Evolutionary conservation across 2,113 vertebrate genomes (phyloP), one percentile per base, ranked within the genome.

Genomic region (Macroglossus sobrinus): DNA sequence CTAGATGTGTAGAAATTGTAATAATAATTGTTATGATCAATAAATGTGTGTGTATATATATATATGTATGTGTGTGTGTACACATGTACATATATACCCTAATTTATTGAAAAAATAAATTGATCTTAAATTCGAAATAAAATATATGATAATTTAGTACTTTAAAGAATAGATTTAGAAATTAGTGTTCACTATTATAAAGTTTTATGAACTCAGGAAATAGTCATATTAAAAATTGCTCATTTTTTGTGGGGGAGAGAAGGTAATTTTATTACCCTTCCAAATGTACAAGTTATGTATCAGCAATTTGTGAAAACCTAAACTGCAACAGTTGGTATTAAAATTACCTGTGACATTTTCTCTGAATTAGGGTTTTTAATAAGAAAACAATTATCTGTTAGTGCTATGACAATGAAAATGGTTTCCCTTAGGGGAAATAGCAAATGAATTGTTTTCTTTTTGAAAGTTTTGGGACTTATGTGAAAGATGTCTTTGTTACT

Each of bases 341-440:
- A 72, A 80, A 40, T 63, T 47, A 50, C n/a, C 38, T 82, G 2
- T 90, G 28, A 85, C 28, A 85, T 88, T 66, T 93, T 69, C 22
- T 89, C 43, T 96, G 59, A 95, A 64, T 89, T 38, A 59, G 50
- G 18, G 1, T 45, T 82, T 94, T 96, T 75, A 69, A 15, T 57
- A 80, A 76, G 85, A 89, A 91, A 89, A 75, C 74, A 85, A 91
- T 93, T 97, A 92, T 71, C 68, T 82, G 19, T 72, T 55, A 76
- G 47, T n/a, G n/a, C 59, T 85, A 35, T 80, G 91, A 84, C 76
- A 78, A 43, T 91, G 12, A 10, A 69, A 66, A 93, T 80, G 33
- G 16, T 68, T 88, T 93, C 84, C 33, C 53, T 19, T 45, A 61
- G 76, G 22, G 18, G 47, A 91, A 97, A 71, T 33, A 91, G 8